A percentile compares a stretch with the other conserved stretches of the same genome.
These are phyloP conservation scores for Temnothorax curvispinosus DNA, from an alignment of 1,140 invertebrate species.

Conservation along the genomic window DNA sequence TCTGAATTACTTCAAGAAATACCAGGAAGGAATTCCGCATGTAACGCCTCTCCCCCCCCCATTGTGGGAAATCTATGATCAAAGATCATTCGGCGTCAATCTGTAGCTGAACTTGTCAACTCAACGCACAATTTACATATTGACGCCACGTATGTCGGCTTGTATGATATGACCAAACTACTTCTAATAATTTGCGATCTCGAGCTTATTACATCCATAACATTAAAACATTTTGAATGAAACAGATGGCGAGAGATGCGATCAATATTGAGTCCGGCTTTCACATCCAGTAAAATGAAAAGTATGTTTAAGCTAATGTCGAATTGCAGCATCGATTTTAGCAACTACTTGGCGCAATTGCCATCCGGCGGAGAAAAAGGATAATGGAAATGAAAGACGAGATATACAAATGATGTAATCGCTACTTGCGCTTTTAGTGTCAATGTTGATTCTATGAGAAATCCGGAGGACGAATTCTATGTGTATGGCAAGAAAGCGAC, in stretches of 20 bases:
- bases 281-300: conserved; percentile 83
- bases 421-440: conserved; percentile 56
- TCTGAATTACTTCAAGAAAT: conserved; percentile 53
- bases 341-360: conserved; percentile 16
- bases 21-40: conserved; percentile 28
- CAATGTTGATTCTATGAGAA: conserved; percentile 30
- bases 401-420: conserved; percentile 51
- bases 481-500: conserved; percentile 18
- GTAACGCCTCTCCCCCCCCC: conserved; percentile 41
- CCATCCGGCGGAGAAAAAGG: neutral
- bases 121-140: conserved; percentile 39
- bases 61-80: neutral
- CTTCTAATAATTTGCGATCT: conserved; percentile 77
- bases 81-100: neutral
- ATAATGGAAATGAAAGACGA: conserved; percentile 1
- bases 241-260: conserved; percentile 82
- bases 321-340: conserved; percentile 49
- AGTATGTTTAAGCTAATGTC: conserved; percentile 76
- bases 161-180: conserved; percentile 77
- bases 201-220: conserved; percentile 81
- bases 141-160: conserved; percentile 77
- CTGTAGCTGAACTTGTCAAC: neutral
- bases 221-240: conserved; percentile 82
- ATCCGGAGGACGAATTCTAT: conserved; percentile 45
- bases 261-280: conserved; percentile 78